A percentile compares a stretch with the other conserved stretches of the same genome.
These are phyloP conservation scores for Trichonephila clavipes DNA, from an alignment of 1,140 invertebrate genomes.

Conservation along the genomic window DNA sequence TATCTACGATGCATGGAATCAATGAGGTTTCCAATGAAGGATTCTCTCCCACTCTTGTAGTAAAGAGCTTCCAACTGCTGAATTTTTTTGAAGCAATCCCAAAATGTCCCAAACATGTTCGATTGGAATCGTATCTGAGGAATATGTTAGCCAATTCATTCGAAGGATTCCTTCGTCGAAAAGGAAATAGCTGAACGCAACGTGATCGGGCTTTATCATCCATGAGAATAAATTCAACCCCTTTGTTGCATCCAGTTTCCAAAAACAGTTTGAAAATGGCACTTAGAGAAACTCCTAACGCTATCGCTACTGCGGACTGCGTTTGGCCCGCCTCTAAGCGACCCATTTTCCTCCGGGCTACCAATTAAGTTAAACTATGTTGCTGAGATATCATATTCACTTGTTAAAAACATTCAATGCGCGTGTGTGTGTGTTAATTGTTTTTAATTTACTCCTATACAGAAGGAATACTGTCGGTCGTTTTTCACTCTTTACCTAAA, in stretches of 20 bases:
- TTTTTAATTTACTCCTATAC: background rate
- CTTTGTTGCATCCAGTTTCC: background rate
- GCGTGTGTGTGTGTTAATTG: background rate
- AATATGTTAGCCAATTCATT: no score
- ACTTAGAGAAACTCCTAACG: background rate
- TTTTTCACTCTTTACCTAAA: background rate
- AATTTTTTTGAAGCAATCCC: no score
- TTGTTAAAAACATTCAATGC: background rate
- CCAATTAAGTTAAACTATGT: background rate
- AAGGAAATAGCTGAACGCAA: no score
- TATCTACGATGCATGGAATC: no score
- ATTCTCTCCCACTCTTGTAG: no score
- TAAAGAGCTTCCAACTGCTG: no score
- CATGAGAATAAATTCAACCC: no score
- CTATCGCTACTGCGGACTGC: background rate
- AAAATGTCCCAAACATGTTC: no score
- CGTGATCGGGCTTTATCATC: no score
- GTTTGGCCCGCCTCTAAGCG: background rate
- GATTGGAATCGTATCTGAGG: no score
- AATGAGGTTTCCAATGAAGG: no score
- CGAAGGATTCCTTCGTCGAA: no score
- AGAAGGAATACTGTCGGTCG: background rate
- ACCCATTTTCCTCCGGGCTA: background rate
- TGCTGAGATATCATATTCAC: background rate
- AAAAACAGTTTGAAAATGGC: background rate